Conservation (phyloP, 2,113 vertebrate species). For the Lophochroa leadbeateri region DNA sequence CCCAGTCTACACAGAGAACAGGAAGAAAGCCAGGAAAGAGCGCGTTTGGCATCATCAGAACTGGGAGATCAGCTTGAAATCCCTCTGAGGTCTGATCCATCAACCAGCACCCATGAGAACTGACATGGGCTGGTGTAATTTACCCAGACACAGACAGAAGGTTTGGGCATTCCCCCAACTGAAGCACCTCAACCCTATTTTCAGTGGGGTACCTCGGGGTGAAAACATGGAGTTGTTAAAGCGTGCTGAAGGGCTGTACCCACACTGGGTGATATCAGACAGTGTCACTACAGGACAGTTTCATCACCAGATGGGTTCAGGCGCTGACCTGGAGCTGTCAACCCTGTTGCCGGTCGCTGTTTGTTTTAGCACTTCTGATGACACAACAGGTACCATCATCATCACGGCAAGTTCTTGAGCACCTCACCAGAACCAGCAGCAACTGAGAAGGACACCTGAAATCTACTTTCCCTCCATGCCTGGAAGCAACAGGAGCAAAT, state of each 20-base stretch:
- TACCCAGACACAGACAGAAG: not conserved
- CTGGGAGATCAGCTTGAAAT: not conserved
- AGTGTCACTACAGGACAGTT: not conserved
- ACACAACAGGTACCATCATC: not conserved
- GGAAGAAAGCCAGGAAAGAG: not conserved
- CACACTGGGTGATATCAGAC: fast-evolving
- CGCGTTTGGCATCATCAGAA: not conserved
- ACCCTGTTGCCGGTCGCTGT: fast-evolving
- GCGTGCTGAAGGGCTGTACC: not conserved
- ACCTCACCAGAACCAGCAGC: not conserved
- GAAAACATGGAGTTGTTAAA: not conserved
- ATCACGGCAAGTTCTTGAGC: not conserved
- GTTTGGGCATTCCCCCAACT: not conserved
- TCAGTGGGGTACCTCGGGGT: not conserved
- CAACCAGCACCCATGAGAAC: fast-evolving
- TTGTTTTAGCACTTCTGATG: not conserved
- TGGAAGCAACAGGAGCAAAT: not conserved
- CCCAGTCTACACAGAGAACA: conserved; percentile 75
- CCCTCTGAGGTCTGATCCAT: not conserved
- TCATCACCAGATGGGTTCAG: not conserved
- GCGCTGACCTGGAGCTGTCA: not conserved
- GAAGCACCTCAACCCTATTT: not conserved
- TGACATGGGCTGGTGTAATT: not conserved
- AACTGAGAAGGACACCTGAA: not conserved
- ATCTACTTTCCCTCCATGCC: not conserved